These are phyloP conservation scores for Sarcophaga subvicina DNA, from an alignment of 2,888 invertebrate genomes.

Conservation along the genomic window DNA sequence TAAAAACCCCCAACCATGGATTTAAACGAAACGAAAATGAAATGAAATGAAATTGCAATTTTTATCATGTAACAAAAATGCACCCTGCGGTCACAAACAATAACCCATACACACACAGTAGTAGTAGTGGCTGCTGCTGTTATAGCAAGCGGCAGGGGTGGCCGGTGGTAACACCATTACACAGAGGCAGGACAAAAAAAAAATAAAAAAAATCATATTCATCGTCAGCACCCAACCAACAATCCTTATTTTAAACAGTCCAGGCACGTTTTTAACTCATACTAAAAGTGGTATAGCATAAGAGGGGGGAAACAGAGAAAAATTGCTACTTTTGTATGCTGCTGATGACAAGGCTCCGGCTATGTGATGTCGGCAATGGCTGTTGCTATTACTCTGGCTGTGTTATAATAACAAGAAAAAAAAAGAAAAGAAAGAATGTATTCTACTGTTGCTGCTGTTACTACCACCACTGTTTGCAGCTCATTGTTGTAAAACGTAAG, in stretches of 20 bases:
- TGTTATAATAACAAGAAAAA: no score
- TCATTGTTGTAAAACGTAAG: background rate
- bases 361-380: constrained; percentile 46
- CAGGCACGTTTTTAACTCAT: constrained; percentile 67
- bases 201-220: constrained; percentile 6
- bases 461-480: constrained; percentile 3
- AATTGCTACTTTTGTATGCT: constrained; percentile 64
- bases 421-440: no score
- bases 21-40: background rate
- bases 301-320: constrained; percentile 30
- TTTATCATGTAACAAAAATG: constrained; percentile 68
- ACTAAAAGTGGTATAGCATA: constrained; percentile 31
- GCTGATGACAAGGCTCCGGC: constrained; percentile 67
- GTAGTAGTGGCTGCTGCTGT: constrained; percentile 21
- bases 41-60: constrained; percentile 61
- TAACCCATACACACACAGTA: constrained; percentile 47
- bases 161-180: background rate
- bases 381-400: constrained; percentile 30
- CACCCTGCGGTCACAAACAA: constrained; percentile 68
- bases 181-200: constrained; percentile 19
- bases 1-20: background rate
- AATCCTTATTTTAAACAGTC: constrained; percentile 59
- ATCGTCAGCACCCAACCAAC: constrained; percentile 1
- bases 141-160: background rate
- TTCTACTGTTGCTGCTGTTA: constrained; percentile 6